Conservation (phyloP, 2,113 vertebrate species). For the Carettochelys insculpta region DNA sequence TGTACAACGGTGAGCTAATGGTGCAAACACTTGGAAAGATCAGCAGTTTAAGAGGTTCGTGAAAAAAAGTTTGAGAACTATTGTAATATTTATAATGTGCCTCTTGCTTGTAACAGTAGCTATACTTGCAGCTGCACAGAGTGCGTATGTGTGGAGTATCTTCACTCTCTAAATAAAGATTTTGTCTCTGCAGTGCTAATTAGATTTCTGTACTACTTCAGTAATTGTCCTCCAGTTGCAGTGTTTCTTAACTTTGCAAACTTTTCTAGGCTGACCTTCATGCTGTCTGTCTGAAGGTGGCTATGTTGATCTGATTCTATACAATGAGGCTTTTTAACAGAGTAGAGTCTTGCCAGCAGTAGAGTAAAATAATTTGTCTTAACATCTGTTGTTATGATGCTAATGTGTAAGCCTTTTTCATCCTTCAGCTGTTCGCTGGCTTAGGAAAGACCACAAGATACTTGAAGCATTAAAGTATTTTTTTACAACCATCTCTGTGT, state of each 20-base stretch:
- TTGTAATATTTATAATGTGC: neutral
- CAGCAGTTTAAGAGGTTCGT: too few relatives aligned
- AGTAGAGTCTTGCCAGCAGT: neutral
- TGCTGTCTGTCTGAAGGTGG: conserved; percentile 30
- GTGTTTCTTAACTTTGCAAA: neutral
- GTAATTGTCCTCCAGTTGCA: conserved; percentile 60
- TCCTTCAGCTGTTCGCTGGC: conserved; percentile 48
- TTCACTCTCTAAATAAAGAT: conserved; percentile 47
- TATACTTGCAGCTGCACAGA: neutral
- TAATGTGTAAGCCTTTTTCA: conserved; percentile 31
- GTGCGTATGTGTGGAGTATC: neutral
- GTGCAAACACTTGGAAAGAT: too few relatives aligned
- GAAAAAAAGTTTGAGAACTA: too few relatives aligned
- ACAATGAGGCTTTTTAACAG: neutral
- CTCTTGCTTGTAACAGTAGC: neutral
- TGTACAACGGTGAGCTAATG: too few relatives aligned
- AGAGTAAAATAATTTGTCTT: conserved; percentile 43
- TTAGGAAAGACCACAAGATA: conserved; percentile 23
- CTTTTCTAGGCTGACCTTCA: conserved; percentile 40
- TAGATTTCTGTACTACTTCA: conserved; percentile 53
- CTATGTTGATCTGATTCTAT: conserved; percentile 34
- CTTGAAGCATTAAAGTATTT: neutral
- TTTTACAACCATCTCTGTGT: neutral
- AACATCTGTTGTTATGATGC: conserved; percentile 18
- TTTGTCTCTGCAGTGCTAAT: conserved; percentile 53